Evolutionary conservation across 2,797 vertebrate genomes (phyloP), one percentile per base, ranked within the genome.

Genomic region (Nannoperca obscura): DNA sequence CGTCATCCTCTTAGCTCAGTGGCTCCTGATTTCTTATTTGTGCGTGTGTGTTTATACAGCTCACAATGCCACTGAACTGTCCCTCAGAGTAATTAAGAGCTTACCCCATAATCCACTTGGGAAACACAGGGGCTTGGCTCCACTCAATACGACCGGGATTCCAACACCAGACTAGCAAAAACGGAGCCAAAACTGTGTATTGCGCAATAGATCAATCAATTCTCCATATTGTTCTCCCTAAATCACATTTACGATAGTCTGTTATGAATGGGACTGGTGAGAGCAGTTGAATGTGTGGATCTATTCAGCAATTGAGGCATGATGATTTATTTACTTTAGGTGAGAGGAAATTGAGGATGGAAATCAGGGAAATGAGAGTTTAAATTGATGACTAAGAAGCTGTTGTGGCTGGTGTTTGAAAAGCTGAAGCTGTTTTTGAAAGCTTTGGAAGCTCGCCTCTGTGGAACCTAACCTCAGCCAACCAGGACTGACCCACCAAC

Each of bases 51-150:
- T 90, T 82, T 88, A 77, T 71, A 55, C 78, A 71, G 78, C 84
- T 82, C 82, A 76, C 87, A 85, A 86, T 83, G 80, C 71, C 76
- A 76, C 84, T 88, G 86, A 90, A 92, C 85, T 90, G 81, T 90
- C 84, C 87, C 83, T 89, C 54, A 17, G 86, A 90, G 90, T 91
- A 93, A 92, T 93, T 93, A 92, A 93, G 88, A 89, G 88, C 89
- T 91, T 92, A 91, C 80, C 73, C 86, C 34, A 32, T 86, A 90
- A 93, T 93, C 91, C 81, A 77, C 84, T 83, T 47, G 59, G 67
- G 77, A 65, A 85, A 81, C 88, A 81, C 77, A 36, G 72, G 84
- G 88, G 82, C 86, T 76, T 88, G 85, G 69, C 89, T 78, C 58
- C 62, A 66, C 81, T 90, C 87, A 74, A 87, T 87, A 83, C 79